Evolutionary conservation across 1,140 invertebrate genomes (phyloP).

Genomic region (Drosophila eugracilis): DNA sequence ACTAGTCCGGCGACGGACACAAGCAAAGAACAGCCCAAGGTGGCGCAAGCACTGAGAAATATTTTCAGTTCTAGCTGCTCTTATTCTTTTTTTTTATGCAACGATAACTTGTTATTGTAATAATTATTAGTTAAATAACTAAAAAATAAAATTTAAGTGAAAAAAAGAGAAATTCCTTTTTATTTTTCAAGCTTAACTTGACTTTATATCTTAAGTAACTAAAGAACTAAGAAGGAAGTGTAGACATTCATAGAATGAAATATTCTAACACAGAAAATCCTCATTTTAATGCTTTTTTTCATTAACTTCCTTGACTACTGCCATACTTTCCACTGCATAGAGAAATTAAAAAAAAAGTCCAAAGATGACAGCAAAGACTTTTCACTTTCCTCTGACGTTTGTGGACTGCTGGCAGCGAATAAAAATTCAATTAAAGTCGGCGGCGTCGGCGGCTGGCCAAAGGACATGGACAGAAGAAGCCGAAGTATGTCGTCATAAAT

Average conservation of each 20-base stretch:
- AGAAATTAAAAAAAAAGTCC: neutral
- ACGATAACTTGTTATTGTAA: too few species aligned
- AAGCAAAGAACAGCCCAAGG: conserved; percentile 11
- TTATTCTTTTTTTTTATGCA: neutral
- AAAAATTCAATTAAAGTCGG: conserved; percentile 62
- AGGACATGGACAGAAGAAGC: conserved; percentile 37
- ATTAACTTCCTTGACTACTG: too few species aligned
- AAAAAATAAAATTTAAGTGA: too few species aligned
- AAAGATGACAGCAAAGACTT: conserved; percentile 28
- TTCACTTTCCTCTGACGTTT: conserved; percentile 10
- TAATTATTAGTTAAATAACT: too few species aligned
- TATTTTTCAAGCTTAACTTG: too few species aligned
- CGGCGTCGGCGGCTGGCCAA: conserved; percentile 13
- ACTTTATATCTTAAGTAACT: too few species aligned
- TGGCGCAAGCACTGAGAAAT: conserved; percentile 1
- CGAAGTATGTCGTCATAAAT: conserved; percentile 67
- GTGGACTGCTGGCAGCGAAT: conserved; percentile 37
- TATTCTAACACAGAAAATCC: too few species aligned
- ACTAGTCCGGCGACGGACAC: conserved; percentile 18
- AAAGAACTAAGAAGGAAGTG: too few species aligned
- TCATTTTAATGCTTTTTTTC: too few species aligned
- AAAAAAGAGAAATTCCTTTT: too few species aligned
- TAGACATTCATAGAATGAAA: too few species aligned
- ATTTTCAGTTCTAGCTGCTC: neutral
- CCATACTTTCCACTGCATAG: neutral